Evolutionary conservation across 2,113 vertebrate species (phyloP).

Genomic region (Ctenomys sociabilis): DNA sequence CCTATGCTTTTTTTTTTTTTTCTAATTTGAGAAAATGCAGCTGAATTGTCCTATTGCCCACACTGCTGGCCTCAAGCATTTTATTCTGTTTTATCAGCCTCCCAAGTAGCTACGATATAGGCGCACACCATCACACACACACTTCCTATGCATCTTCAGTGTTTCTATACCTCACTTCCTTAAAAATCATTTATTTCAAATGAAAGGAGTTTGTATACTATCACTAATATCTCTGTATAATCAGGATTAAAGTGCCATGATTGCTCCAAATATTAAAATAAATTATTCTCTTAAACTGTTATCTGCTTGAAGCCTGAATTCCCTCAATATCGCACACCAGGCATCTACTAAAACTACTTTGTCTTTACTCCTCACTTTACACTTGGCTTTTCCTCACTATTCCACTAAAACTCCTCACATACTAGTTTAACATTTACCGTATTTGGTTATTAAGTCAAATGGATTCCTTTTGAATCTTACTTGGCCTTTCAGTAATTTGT

Average conservation of each 20-base stretch:
- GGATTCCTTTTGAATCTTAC: slow-evolving; percentile 40
- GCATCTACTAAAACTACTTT: background rate
- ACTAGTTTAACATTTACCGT: slow-evolving; percentile 44
- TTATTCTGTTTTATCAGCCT: background rate
- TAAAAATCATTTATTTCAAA: background rate
- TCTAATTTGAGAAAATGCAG: background rate
- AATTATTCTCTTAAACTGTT: background rate
- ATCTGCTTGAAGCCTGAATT: background rate
- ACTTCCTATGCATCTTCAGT: background rate
- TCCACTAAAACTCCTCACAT: background rate
- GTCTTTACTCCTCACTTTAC: background rate
- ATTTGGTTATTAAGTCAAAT: slow-evolving; percentile 9
- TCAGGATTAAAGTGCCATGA: background rate
- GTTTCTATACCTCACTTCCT: background rate
- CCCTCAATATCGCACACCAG: background rate
- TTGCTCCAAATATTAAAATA: background rate
- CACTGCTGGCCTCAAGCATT: background rate
- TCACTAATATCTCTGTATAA: background rate
- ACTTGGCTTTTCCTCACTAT: background rate
- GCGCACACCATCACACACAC: background rate
- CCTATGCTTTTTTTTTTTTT: background rate
- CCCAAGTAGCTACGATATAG: background rate
- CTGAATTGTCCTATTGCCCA: background rate
- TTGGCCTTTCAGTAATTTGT: slow-evolving; percentile 24
- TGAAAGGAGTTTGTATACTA: background rate